A percentile compares a stretch with the other conserved stretches of the same genome.
Conservation (phyloP, 2,113 vertebrate genomes). For the Toxostoma redivivum region DNA sequence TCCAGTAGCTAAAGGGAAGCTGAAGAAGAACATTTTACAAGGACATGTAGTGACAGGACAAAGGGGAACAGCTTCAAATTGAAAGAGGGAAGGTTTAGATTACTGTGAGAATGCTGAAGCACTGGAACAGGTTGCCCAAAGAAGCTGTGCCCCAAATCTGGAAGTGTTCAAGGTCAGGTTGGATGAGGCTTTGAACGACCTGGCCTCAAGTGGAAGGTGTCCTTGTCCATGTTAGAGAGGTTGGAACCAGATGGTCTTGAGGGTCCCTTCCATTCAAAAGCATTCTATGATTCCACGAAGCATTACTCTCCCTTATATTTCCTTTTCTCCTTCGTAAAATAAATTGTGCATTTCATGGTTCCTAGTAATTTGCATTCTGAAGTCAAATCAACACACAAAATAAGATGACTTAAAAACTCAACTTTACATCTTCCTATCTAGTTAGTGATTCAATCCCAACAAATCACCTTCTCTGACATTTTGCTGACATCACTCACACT, state of each 20-base stretch:
- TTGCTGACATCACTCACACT: background rate
- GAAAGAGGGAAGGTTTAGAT: background rate
- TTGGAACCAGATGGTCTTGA: background rate
- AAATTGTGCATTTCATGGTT: background rate
- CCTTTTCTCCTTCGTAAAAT: background rate
- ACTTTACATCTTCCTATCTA: background rate
- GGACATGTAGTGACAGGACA: background rate
- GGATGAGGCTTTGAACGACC: background rate
- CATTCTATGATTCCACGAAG: background rate
- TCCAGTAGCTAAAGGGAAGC: background rate
- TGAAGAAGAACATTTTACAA: background rate
- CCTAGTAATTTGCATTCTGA: background rate
- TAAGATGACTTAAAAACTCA: background rate
- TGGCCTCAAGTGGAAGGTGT: background rate
- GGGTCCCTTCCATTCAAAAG: background rate
- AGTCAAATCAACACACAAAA: background rate
- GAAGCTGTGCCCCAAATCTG: background rate
- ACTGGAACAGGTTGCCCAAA: background rate
- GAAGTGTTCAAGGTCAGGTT: background rate
- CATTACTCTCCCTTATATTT: background rate
- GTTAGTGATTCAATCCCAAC: background rate
- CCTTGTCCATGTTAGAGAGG: background rate
- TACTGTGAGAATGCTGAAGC: background rate
- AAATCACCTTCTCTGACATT: background rate
- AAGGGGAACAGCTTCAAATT: background rate